phyloP scores from a whole-genome alignment of 2,797 vertebrate species.

The Enteromius argenteus region DNA sequence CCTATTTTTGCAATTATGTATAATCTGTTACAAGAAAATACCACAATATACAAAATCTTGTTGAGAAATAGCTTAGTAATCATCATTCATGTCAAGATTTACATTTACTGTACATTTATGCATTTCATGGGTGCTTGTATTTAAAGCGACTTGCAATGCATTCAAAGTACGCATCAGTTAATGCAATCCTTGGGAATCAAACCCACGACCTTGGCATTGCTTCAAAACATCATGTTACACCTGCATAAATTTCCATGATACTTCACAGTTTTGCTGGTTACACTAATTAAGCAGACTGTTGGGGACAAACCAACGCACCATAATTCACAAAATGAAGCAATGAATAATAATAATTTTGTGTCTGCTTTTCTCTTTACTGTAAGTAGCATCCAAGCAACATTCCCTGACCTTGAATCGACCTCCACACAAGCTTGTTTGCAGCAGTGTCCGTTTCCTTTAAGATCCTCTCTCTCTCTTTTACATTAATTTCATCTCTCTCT shows the following conservation, averaged over 20 bases:
- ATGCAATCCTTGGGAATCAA: not conserved
- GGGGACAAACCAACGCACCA: not conserved
- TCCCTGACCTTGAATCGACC: conserved; percentile 23
- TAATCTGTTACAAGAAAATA: not conserved
- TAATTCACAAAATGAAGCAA: not conserved
- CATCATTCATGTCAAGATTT: not conserved
- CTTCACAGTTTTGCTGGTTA: not conserved
- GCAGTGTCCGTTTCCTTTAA: conserved; percentile 27
- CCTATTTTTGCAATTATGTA: not conserved
- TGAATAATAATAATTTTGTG: not conserved
- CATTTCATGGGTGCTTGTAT: too few relatives aligned
- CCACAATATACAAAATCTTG: not conserved
- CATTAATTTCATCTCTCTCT: conserved; percentile 51
- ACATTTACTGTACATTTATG: not conserved
- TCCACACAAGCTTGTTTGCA: conserved; percentile 35
- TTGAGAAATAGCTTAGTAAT: not conserved
- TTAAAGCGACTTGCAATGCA: not conserved
- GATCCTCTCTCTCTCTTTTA: conserved; percentile 52
- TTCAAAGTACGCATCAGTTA: not conserved
- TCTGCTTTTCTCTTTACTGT: not conserved
- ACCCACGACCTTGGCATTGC: not conserved
- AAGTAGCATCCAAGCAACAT: not conserved
- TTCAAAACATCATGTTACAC: not conserved
- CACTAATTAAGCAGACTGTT: not conserved
- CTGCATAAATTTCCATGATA: not conserved